These are phyloP conservation scores for Ptilorrhoa leucosticta DNA, from an alignment of 2,113 vertebrate species.

Conservation along the genomic window DNA sequence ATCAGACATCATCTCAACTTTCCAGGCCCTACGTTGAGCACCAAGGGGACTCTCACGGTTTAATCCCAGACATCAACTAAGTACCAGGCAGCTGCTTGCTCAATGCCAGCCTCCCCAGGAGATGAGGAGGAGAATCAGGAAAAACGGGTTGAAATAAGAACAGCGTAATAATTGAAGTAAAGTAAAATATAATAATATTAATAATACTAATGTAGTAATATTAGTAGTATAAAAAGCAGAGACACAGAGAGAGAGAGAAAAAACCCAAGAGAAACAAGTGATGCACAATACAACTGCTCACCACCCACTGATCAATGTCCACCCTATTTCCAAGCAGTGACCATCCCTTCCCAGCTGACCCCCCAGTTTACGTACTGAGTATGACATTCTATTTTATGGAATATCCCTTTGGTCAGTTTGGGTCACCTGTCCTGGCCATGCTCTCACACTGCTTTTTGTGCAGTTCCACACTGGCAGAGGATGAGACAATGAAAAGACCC, in stretches of 20 bases:
- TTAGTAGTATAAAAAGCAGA: not conserved
- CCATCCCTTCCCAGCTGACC: not conserved
- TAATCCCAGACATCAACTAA: not conserved
- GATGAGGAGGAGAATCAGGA: not conserved
- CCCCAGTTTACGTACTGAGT: too few species aligned
- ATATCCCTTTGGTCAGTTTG: not conserved
- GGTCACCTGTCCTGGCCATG: not conserved
- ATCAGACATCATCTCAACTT: not conserved
- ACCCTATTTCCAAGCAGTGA: not conserved
- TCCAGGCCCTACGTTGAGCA: rapidly evolving
- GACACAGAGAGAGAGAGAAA: not conserved
- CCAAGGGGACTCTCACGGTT: not conserved
- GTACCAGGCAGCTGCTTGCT: not conserved
- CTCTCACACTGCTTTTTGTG: not conserved
- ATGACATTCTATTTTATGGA: not conserved
- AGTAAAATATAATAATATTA: not conserved
- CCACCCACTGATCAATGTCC: not conserved
- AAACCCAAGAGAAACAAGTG: not conserved
- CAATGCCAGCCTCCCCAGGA: not conserved
- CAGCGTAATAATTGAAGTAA: not conserved
- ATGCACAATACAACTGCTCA: not conserved
- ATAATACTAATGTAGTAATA: not conserved
- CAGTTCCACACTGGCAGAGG: not conserved
- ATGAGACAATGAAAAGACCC: not conserved
- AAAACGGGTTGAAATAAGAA: not conserved